Evolutionary conservation across 2,797 vertebrate species (phyloP), one percentile per base, ranked within the genome.

Genomic region (Syncerus caffer): DNA sequence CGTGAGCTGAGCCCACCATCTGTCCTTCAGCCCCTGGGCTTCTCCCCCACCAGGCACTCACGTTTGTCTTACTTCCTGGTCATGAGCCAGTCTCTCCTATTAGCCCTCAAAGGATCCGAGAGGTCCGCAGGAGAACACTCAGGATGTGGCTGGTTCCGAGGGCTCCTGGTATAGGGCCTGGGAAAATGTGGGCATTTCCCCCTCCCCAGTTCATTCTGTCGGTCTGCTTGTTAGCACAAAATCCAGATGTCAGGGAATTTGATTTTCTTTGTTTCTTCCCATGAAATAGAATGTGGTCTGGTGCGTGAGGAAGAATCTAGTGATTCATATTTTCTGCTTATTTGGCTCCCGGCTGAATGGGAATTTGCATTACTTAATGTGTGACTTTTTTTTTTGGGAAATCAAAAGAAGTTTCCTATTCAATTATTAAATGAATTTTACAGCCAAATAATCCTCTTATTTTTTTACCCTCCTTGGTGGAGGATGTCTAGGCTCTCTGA

Each of bases 381-480:
- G 79, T 95, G 93, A 45, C 64, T 91, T 93, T 95, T 89, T 95
- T 89, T 53, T 53, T 58, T 86, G 34, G 67, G 58, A 76, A 94
- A 97, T 94, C 34, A 90, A 93, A 94, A 27, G 67, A 87, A 94
- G 50, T 94, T 95, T 97, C 60, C 80, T 86, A 60, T 94, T 97
- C 45, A 88, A 79, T 95, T 96, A 89, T 89, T 96, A 85, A 96
- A 90, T 50, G 94, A 55, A 95, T 98, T 97, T 96, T 89, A 93
- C n/a, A 96, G 90, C 79, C 58, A 79, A 71, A 29, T 92, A 95
- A 96, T 95, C 90, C 87, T 96, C 82, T 96, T 78, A 83, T 51
- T 88, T 93, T 78, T 67, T 90, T 90, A 85, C 42, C 92, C 95
- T 87, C 85, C 76, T 71, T 82, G 76, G 85, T 34, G 62, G 85